Conservation (phyloP, 2,797 vertebrate species). For the Australoheros facetus region DNA sequence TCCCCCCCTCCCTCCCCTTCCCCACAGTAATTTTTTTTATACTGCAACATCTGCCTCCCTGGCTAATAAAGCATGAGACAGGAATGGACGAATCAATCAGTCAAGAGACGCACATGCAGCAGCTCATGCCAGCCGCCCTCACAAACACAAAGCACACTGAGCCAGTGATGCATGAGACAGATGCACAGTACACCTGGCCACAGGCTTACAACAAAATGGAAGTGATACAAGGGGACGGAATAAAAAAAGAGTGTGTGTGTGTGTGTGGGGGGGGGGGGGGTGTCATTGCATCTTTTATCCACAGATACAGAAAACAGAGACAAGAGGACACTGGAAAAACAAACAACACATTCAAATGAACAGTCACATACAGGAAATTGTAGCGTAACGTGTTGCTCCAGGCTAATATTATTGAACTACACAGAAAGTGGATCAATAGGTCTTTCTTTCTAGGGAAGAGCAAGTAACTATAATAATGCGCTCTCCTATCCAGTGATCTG, state of each 20-base stretch:
- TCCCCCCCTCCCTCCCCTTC: neutral
- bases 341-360: neutral
- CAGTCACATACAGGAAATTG: constrained; percentile 5
- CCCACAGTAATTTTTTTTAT: constrained; percentile 35
- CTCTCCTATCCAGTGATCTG: constrained; percentile 28
- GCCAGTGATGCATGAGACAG: constrained; percentile 46
- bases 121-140: constrained; percentile 12
- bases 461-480: constrained; percentile 32
- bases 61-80: constrained; percentile 64
- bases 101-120: constrained; percentile 26
- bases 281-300: constrained; percentile 11
- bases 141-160: constrained; percentile 28
- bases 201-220: constrained; percentile 39
- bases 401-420: constrained; percentile 33
- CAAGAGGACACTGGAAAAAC: constrained; percentile 8
- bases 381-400: constrained; percentile 23
- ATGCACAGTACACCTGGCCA: constrained; percentile 48
- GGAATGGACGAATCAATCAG: constrained; percentile 66
- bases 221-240: constrained; percentile 26
- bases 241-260: neutral
- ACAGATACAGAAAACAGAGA: neutral
- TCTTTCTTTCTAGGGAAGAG: constrained; percentile 49
- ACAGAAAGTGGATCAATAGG: constrained; percentile 50
- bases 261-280: neutral
- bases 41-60: constrained; percentile 58